Evolutionary conservation across 2,888 invertebrate genomes (phyloP).

Genomic region (Amblyjoppa fuscipennis): DNA sequence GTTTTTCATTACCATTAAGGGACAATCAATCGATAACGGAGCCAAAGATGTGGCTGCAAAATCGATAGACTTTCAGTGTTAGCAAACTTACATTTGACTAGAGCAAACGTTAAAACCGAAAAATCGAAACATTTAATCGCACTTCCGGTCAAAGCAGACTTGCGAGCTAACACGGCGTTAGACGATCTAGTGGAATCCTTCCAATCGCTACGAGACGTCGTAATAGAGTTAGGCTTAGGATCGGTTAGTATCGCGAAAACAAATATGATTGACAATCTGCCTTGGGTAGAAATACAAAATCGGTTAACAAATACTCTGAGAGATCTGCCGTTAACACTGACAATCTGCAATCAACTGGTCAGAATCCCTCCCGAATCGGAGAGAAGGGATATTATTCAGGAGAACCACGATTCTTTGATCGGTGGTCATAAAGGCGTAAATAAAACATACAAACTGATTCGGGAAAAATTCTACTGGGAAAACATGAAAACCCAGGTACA

Average conservation of each 20-base stretch:
- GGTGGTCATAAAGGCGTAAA: constrained; percentile 65
- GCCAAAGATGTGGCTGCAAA: constrained; percentile 5
- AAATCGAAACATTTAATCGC: too few relatives aligned
- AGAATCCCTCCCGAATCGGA: constrained; percentile 7
- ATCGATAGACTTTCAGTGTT: background rate
- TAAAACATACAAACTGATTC: constrained; percentile 60
- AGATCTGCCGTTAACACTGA: constrained; percentile 17
- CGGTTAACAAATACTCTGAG: background rate
- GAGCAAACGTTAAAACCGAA: background rate
- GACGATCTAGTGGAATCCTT: too few relatives aligned
- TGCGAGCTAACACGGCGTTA: too few relatives aligned
- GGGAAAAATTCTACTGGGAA: constrained; percentile 63
- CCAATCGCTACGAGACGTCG: too few relatives aligned
- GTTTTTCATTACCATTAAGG: constrained; percentile 36
- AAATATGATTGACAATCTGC: too few relatives aligned
- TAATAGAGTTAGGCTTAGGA: too few relatives aligned
- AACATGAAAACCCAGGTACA: constrained; percentile 60
- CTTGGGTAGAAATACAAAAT: too few relatives aligned
- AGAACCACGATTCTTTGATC: constrained; percentile 48
- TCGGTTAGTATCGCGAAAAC: too few relatives aligned
- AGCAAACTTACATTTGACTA: background rate
- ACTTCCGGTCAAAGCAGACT: too few relatives aligned
- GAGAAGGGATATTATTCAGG: constrained; percentile 38
- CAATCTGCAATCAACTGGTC: constrained; percentile 39
- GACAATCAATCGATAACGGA: constrained; percentile 45